These are phyloP conservation scores for Hecatera dysodea DNA, from an alignment of 2,888 invertebrate genomes.

Conservation along the genomic window DNA sequence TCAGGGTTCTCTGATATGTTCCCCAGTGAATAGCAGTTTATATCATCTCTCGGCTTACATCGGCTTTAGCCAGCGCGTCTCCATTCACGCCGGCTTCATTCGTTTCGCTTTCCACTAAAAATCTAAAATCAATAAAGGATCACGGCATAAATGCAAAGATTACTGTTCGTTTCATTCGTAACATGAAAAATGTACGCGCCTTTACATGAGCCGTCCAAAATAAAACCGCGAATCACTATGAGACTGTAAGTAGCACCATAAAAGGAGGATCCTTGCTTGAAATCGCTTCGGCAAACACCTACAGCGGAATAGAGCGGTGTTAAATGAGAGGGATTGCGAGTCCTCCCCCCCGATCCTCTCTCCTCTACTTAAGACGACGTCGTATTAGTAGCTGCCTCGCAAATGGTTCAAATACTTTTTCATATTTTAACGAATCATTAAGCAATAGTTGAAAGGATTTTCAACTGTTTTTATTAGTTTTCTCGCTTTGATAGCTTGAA, in stretches of 20 bases:
- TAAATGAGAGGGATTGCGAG: conserved; percentile 90
- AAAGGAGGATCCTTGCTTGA: conserved; percentile 87
- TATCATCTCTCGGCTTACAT: conserved; percentile 88
- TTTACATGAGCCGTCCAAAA: conserved; percentile 89
- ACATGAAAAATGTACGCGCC: conserved; percentile 89
- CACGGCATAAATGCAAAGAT: conserved; percentile 90
- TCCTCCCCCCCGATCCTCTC: conserved; percentile 71
- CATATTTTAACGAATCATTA: conserved; percentile 79
- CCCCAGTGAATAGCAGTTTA: conserved; percentile 86
- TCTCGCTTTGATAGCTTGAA: conserved; percentile 41
- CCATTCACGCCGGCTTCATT: conserved; percentile 89
- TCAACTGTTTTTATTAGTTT: conserved; percentile 56
- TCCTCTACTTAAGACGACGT: conserved; percentile 80
- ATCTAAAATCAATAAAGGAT: conserved; percentile 91
- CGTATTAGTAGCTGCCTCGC: conserved; percentile 83
- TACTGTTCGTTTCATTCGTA: conserved; percentile 87
- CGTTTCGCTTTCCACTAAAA: conserved; percentile 90
- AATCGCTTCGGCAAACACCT: conserved; percentile 91
- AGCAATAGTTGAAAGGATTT: conserved; percentile 71
- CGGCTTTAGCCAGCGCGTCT: conserved; percentile 88
- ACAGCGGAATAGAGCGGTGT: conserved; percentile 89
- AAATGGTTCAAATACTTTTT: conserved; percentile 81
- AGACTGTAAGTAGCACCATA: conserved; percentile 89
- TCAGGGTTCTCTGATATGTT: conserved; percentile 82
- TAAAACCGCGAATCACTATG: conserved; percentile 91